A percentile compares a stretch with the other conserved stretches of the same genome.
Evolutionary conservation across 2,888 invertebrate species (phyloP).

Genomic region (Luperina testacea): DNA sequence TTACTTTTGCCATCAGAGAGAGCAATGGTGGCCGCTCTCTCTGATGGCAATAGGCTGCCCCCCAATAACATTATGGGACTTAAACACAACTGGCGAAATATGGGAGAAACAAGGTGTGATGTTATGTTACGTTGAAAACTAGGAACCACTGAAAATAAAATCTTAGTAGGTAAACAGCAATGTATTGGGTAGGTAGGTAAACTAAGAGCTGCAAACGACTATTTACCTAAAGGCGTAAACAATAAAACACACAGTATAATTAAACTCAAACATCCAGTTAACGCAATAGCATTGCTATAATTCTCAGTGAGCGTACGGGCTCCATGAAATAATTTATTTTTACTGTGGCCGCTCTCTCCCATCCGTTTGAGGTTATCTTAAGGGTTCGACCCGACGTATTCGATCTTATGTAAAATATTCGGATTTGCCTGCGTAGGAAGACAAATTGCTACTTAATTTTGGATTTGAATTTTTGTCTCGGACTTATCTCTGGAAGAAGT

Average conservation of each 20-base stretch:
- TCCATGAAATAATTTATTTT: constrained; percentile 56
- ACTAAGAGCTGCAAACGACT: neutral
- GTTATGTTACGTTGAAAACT: neutral
- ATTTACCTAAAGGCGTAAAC: constrained; percentile 8
- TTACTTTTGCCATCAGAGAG: no score
- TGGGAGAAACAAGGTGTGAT: neutral
- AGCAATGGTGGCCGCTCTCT: neutral
- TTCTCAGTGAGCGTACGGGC: constrained; percentile 32
- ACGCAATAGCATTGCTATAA: constrained; percentile 16
- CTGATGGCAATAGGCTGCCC: neutral
- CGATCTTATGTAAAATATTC: constrained; percentile 63
- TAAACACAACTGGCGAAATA: neutral
- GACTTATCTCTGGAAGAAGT: constrained; percentile 42
- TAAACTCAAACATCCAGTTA: constrained; percentile 33
- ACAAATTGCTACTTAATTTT: constrained; percentile 64
- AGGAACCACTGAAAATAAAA: neutral
- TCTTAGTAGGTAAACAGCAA: neutral
- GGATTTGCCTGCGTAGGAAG: constrained; percentile 57
- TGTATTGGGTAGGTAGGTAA: neutral
- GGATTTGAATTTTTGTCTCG: constrained; percentile 52
- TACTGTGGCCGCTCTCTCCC: constrained; percentile 33
- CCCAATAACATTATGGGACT: neutral
- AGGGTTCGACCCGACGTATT: constrained; percentile 52
- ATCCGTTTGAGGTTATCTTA: constrained; percentile 48
- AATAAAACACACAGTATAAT: constrained; percentile 27